phyloP scores from a whole-genome alignment of 2,888 invertebrate species.

The Chymomyza fuscimana region DNA sequence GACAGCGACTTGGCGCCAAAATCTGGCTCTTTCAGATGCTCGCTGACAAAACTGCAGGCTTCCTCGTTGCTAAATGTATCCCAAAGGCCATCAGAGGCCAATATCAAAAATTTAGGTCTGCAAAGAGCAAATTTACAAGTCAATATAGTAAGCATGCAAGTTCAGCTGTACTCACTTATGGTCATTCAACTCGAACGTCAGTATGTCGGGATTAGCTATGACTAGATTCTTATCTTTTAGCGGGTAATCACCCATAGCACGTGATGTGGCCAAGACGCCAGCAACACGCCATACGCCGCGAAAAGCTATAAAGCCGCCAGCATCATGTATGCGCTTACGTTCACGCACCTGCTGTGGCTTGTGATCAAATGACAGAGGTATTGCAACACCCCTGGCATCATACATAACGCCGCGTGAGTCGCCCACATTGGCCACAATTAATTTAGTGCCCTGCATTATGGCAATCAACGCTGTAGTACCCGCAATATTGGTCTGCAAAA shows the following conservation, averaged over 20 bases:
- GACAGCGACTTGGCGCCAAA: constrained; percentile 95
- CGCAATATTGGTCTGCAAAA: constrained; percentile 83
- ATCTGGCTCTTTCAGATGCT: constrained; percentile 90
- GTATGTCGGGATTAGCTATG: constrained; percentile 96
- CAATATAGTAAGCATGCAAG: neutral
- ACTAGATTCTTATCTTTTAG: constrained; percentile 95
- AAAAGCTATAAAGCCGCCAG: constrained; percentile 96
- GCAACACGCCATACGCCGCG: constrained; percentile 98
- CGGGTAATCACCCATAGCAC: constrained; percentile 97
- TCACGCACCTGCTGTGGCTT: constrained; percentile 97
- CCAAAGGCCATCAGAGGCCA: constrained; percentile 98
- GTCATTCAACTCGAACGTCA: constrained; percentile 92
- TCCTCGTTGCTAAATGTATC: constrained; percentile 97
- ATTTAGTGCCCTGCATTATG: constrained; percentile 88
- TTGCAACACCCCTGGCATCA: constrained; percentile 92
- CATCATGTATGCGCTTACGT: constrained; percentile 94
- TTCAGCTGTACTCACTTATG: constrained; percentile 81
- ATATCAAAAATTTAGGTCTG: constrained; percentile 90
- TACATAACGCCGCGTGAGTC: constrained; percentile 98
- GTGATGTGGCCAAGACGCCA: constrained; percentile 95
- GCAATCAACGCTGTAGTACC: constrained; percentile 97
- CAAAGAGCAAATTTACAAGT: constrained; percentile 9
- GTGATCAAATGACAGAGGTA: constrained; percentile 96
- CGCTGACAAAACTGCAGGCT: constrained; percentile 92
- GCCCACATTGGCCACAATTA: constrained; percentile 97